These are phyloP conservation scores for Thereva nobilitata DNA, from an alignment of 2,888 invertebrate species.

Conservation along the genomic window DNA sequence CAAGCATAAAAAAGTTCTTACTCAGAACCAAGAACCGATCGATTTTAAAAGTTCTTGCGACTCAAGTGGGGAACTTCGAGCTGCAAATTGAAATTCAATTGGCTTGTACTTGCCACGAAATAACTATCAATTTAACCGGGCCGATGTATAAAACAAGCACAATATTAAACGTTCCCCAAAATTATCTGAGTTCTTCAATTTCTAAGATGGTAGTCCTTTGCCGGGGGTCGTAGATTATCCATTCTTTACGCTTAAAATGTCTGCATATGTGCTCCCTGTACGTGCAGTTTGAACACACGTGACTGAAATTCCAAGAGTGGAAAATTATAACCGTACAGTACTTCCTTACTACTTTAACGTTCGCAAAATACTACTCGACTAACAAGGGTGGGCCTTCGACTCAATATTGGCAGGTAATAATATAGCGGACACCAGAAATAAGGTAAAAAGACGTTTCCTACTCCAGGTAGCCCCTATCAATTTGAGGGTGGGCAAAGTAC, in stretches of 20 bases:
- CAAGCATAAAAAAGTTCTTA: not conserved
- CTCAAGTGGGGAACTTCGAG: not conserved
- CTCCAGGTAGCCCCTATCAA: not conserved
- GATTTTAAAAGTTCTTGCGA: slow-evolving; percentile 5
- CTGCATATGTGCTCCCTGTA: slow-evolving; percentile 14
- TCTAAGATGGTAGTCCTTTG: not conserved
- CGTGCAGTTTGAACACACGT: slow-evolving; percentile 6
- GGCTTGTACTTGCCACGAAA: slow-evolving; percentile 10
- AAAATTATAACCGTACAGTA: slow-evolving; percentile 17
- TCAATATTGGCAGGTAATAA: slow-evolving; percentile 21
- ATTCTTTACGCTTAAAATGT: slow-evolving; percentile 8
- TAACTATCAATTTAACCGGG: slow-evolving; percentile 18
- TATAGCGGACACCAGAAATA: not conserved
- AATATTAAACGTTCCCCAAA: slow-evolving; percentile 16
- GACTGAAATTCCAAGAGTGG: slow-evolving; percentile 11
- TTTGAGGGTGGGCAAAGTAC: too few relatives aligned
- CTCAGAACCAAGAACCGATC: slow-evolving; percentile 4
- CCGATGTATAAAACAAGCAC: slow-evolving; percentile 20
- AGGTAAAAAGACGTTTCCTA: not conserved
- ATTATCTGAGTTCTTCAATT: slow-evolving; percentile 1
- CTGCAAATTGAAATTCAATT: slow-evolving; percentile 17
- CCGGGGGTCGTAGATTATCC: not conserved
- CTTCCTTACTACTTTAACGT: slow-evolving; percentile 15
- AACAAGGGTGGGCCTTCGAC: not conserved
- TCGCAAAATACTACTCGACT: slow-evolving; percentile 4